These are phyloP conservation scores for Nipponia nippon DNA, from an alignment of 2,113 vertebrate species.

Conservation along the genomic window DNA sequence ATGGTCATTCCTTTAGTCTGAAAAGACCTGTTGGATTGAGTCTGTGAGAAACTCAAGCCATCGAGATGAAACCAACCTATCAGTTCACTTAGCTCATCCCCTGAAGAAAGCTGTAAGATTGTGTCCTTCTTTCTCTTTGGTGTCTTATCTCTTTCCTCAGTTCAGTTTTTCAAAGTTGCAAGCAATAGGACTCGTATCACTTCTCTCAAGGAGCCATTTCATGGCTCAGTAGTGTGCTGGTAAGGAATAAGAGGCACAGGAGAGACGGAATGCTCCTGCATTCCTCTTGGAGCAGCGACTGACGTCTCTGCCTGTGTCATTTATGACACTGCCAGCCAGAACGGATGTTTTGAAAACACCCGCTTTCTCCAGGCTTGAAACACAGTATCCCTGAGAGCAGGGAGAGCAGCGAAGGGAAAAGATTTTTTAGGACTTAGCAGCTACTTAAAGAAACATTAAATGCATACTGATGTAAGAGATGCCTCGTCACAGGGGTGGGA, in stretches of 20 bases:
- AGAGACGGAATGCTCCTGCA: neutral
- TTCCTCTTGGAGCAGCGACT: neutral
- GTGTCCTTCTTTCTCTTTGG: neutral
- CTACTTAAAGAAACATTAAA: neutral
- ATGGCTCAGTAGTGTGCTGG: neutral
- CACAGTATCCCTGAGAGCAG: neutral
- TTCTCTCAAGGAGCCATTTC: neutral
- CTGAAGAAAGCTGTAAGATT: neutral
- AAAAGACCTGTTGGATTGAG: neutral
- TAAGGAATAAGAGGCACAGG: neutral
- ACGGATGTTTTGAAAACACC: neutral
- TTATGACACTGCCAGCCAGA: neutral
- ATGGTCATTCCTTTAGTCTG: neutral
- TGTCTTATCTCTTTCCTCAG: neutral
- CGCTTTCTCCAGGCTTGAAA: neutral
- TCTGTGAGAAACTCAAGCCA: neutral
- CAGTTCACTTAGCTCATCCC: neutral
- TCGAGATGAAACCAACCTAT: neutral
- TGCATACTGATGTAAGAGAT: neutral
- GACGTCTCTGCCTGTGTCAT: neutral
- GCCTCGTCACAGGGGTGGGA: fast-evolving
- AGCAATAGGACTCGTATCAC: neutral
- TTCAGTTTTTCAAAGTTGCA: neutral
- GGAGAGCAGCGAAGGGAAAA: neutral
- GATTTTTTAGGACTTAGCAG: neutral